Evolutionary conservation across 2,888 invertebrate genomes (phyloP), one percentile per base, ranked within the genome.

Genomic region (Axea sp.): DNA sequence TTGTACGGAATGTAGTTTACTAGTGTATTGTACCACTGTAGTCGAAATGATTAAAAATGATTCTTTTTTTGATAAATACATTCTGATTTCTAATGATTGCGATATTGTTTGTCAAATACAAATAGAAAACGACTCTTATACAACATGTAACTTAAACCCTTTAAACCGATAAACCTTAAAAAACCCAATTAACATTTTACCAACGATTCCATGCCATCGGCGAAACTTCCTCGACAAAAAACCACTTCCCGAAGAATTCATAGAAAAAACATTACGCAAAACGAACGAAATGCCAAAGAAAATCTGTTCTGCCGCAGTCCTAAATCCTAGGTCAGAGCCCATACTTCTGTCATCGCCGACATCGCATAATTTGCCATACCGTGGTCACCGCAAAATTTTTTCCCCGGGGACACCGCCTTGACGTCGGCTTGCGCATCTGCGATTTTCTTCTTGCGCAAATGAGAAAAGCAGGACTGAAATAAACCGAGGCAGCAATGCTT

Each of bases 361-460:
- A 33, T 57, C 57, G 49, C 49, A 49, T 67, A 55, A 67, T 67
- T 65, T 33, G 53, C 53, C 28, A 6, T n/a, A 7, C 9, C 17
- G 24, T 14, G 9, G 33, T 6, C 43, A 6, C 4, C 6, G 4
- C 4, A 15, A 28, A 9, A 37, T 39, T 30, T 59, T 59, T 59
- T 47, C 31, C 3, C 33, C 33, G 5, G 33, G 33, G 8, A n/a
- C 33, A 11, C 53, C 17, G 9, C 6, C 7, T 17, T 15, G 4
- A 7, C n/a, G 19, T n/a, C 22, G n/a, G 3, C 19, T 26, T 8
- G 22, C 31, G 28, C 41, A 43, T 64, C 43, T 14, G 45, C 49
- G 30, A 59, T 62, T 60, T 60, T 69, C 53, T 65, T 53, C 53
- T 45, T 51, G 43, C 39, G 45, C 45, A 53, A 69, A 69, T 51